Evolutionary conservation across 1,140 invertebrate genomes (phyloP), one percentile per base, ranked within the genome.

Genomic region (Drosophila elegans): DNA sequence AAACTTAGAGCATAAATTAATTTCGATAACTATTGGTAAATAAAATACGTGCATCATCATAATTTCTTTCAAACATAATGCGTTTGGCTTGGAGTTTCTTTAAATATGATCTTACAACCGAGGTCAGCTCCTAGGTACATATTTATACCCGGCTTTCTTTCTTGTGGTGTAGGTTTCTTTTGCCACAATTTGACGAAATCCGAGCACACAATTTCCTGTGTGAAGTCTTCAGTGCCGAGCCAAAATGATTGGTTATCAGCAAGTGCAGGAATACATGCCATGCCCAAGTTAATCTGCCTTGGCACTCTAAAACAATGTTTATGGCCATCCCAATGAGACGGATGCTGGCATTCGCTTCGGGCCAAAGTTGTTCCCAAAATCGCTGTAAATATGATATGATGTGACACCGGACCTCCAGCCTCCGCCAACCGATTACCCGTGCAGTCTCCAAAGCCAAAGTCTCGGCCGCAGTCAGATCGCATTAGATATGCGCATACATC

Each of bases 401-500:
- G 5, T 44, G 53, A 41, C 21, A 55, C 16, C 39, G 63, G 67
- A 27, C 44, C 21, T 7, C 21, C 36, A 38, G 63, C 32, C 21
- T 34, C 59, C 34, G 45, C 60, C 52, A 66, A 68, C 61, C 45
- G 44, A 49, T 69, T 46, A 27, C 21, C 63, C 12, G 62, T 25
- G 41, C 52, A 57, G 52, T 32, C n/a, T n/a, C n/a, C 27, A 34
- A n/a, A 10, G 9, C 12, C 34, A 38, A 27, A 39, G 48, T 46
- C 38, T 45, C 69, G 71, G 55, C 71, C 44, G 25, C 42, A 39
- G 34, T 57, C 57, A 44, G 57, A 41, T 34, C 60, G 81, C 69
- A 78, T 85, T 85, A 86, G 64, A 72, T 75, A 88, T 86, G 78
- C 82, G 83, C 83, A 88, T 82, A 88, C 32, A 78, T 78, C 81